A percentile compares a stretch with the other conserved stretches of the same genome.
phyloP scores from a whole-genome alignment of 2,888 invertebrate genomes.

The Crocallis elinguaria region DNA sequence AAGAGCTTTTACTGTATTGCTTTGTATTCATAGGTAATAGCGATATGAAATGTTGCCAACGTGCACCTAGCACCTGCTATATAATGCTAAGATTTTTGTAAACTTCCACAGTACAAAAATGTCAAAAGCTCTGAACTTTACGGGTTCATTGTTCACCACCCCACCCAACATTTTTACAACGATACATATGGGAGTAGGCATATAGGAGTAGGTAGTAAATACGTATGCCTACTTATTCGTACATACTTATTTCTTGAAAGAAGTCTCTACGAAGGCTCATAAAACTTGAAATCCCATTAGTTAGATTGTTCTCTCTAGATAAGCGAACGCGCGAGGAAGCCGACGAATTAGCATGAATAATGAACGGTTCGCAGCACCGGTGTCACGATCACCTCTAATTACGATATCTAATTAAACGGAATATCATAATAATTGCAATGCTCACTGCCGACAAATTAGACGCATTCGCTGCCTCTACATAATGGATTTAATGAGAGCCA shows the following conservation, averaged over 20 bases:
- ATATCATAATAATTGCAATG: slow-evolving; percentile 64
- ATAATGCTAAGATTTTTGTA: too few relatives aligned
- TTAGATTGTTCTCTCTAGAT: slow-evolving; percentile 36
- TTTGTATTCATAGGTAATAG: too few relatives aligned
- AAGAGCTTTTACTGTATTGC: too few relatives aligned
- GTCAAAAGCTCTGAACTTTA: too few relatives aligned
- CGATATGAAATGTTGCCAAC: too few relatives aligned
- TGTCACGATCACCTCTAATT: slow-evolving; percentile 68
- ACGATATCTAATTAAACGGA: slow-evolving; percentile 68
- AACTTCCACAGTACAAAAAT: too few relatives aligned
- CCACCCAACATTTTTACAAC: too few relatives aligned
- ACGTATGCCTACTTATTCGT: too few relatives aligned
- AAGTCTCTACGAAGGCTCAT: not conserved
- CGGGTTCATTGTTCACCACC: too few relatives aligned
- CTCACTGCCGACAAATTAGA: slow-evolving; percentile 56
- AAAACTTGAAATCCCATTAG: slow-evolving; percentile 10
- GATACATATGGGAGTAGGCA: too few relatives aligned
- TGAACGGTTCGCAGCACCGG: slow-evolving; percentile 60
- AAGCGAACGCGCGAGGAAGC: slow-evolving; percentile 29
- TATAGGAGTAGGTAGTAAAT: too few relatives aligned
- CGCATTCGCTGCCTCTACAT: slow-evolving; percentile 49
- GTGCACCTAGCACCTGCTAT: too few relatives aligned
- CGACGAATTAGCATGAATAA: slow-evolving; percentile 68
- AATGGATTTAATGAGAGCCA: slow-evolving; percentile 54
- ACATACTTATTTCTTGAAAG: not conserved